Conservation (phyloP, 1,140 invertebrate genomes). For the Arctopsyche grandis region DNA sequence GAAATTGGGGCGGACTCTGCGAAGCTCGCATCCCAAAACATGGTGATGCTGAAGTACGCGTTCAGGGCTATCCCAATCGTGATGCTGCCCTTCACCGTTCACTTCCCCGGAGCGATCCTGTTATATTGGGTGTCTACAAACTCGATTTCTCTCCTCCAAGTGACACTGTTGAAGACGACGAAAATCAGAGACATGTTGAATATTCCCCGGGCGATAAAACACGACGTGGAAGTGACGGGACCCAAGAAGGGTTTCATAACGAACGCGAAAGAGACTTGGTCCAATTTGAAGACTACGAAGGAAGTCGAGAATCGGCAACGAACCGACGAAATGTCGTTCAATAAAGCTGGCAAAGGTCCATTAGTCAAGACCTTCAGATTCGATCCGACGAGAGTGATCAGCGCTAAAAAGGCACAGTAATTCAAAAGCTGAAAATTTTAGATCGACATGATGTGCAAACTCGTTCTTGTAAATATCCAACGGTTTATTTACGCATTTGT, state of each 20-base stretch:
- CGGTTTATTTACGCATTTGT: not conserved
- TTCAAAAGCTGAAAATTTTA: no score
- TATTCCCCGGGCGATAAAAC: conserved; percentile 75
- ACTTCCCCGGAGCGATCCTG: conserved; percentile 88
- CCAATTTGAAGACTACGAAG: conserved; percentile 82
- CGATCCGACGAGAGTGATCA: conserved; percentile 78
- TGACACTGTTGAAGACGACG: conserved; percentile 80
- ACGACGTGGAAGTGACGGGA: conserved; percentile 69
- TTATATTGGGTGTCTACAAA: conserved; percentile 93
- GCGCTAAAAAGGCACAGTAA: conserved; percentile 60
- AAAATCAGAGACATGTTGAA: conserved; percentile 80
- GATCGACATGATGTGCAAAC: not conserved
- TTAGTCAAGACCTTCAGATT: conserved; percentile 87
- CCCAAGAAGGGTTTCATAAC: conserved; percentile 77
- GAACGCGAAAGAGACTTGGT: conserved; percentile 84
- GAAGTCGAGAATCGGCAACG: conserved; percentile 80
- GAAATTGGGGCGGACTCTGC: conserved; percentile 86
- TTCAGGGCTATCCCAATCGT: conserved; percentile 81
- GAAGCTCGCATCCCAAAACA: conserved; percentile 69
- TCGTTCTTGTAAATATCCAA: not conserved
- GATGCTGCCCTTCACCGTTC: conserved; percentile 88
- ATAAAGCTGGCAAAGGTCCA: conserved; percentile 84
- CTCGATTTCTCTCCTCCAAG: conserved; percentile 87
- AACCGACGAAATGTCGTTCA: conserved; percentile 82
- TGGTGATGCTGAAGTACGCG: conserved; percentile 78